phyloP scores from a whole-genome alignment of 2,888 invertebrate species.

The Drosophila birchii region DNA sequence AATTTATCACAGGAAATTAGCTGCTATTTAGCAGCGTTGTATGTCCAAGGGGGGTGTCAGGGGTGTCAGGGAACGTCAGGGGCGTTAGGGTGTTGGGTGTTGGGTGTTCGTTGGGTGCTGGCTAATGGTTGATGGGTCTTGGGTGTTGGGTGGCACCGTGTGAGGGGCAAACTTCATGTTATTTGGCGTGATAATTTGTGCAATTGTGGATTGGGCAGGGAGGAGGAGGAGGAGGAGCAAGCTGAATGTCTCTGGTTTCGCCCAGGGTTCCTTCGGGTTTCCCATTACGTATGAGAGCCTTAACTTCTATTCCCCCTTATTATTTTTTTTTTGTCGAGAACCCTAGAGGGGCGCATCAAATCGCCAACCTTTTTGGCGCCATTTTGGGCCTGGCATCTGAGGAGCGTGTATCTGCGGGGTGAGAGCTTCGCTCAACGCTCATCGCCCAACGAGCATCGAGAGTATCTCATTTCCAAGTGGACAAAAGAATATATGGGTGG shows the following conservation, averaged over 20 bases:
- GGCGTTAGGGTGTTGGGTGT: constrained; percentile 5
- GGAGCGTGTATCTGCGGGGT: constrained; percentile 3
- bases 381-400: constrained; percentile 49
- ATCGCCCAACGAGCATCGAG: constrained; percentile 2
- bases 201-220: constrained; percentile 69
- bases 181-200: constrained; percentile 81
- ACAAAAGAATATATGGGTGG: not conserved
- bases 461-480: constrained; percentile 26
- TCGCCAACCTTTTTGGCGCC: constrained; percentile 61
- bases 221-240: not conserved
- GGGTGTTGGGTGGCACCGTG: constrained; percentile 27
- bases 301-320: not conserved
- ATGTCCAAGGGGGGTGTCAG: constrained; percentile 49
- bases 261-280: constrained; percentile 8
- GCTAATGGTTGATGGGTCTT: constrained; percentile 1
- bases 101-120: constrained; percentile 17
- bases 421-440: constrained; percentile 5
- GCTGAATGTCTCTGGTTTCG: constrained; percentile 12
- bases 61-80: constrained; percentile 13
- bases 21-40: constrained; percentile 81
- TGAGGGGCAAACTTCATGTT: constrained; percentile 65
- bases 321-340: constrained; percentile 2
- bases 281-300: constrained; percentile 33
- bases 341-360: constrained; percentile 58
- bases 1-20: constrained; percentile 83